phyloP scores from a whole-genome alignment of 2,113 vertebrate species.

The Brachionichthys hirsutus region DNA sequence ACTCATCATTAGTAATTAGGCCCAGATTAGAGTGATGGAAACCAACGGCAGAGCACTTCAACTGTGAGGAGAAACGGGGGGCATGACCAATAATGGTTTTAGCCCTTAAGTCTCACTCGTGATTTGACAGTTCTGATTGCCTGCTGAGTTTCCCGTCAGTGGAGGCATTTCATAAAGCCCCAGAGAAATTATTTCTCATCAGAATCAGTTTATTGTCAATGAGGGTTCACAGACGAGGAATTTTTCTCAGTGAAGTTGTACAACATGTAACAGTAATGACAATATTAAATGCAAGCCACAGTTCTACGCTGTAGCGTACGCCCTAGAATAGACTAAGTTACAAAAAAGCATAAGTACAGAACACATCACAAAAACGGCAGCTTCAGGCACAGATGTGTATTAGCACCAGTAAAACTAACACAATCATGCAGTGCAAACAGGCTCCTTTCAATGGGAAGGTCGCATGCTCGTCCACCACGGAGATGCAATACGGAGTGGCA shows the following conservation, averaged over 20 bases:
- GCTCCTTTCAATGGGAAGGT: no score
- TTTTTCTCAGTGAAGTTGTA: no score
- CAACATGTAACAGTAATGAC: no score
- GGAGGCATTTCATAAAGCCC: constrained; percentile 24
- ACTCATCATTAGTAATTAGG: constrained; percentile 74
- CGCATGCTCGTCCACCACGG: constrained; percentile 33
- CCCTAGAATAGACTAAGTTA: no score
- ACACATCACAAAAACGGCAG: no score
- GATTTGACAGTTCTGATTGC: constrained; percentile 50
- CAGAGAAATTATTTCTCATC: constrained; percentile 13
- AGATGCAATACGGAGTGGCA: constrained; percentile 57
- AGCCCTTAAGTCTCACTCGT: constrained; percentile 27
- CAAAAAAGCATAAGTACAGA: no score
- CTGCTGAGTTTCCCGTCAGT: constrained; percentile 33
- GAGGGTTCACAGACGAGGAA: no score
- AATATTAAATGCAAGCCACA: no score
- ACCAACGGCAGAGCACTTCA: constrained; percentile 51
- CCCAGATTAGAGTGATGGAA: constrained; percentile 63
- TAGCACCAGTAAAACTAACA: no score
- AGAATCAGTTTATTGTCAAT: no score
- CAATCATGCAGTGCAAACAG: not conserved
- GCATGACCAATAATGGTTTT: constrained; percentile 59
- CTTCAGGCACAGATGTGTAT: no score
- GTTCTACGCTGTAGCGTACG: no score
- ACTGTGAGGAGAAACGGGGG: constrained; percentile 42